These are phyloP conservation scores for Chionodraco myersi DNA, from an alignment of 2,113 vertebrate genomes.

Conservation along the genomic window DNA sequence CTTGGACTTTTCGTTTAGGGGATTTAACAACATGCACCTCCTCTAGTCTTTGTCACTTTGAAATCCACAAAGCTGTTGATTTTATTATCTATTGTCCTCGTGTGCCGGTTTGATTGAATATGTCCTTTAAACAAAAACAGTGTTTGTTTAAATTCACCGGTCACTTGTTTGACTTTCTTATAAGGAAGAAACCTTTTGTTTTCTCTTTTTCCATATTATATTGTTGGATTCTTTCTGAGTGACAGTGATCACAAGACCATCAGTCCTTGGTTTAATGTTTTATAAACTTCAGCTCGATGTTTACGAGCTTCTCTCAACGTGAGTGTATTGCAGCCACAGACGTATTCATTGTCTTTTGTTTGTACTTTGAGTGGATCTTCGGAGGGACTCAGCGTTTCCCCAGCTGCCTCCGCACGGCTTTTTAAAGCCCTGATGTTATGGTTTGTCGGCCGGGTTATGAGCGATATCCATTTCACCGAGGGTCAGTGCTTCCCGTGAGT, in stretches of 20 bases:
- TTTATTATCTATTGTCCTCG: not conserved
- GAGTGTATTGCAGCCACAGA: no score
- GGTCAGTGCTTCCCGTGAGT: conserved; percentile 27
- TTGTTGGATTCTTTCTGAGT: no score
- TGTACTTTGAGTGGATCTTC: not conserved
- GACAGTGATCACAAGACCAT: no score
- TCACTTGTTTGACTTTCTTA: no score
- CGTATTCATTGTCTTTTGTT: not conserved
- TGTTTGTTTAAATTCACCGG: no score
- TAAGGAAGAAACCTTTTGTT: no score
- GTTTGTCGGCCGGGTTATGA: conserved; percentile 42
- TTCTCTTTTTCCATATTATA: no score
- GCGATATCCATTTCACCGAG: conserved; percentile 57
- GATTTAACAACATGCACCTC: conserved; percentile 8
- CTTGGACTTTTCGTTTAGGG: not conserved
- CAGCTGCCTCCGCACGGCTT: conserved; percentile 26
- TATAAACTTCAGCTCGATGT: no score
- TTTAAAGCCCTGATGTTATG: conserved; percentile 54
- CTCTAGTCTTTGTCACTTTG: not conserved
- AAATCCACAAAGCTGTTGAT: not conserved
- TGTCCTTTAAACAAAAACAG: no score
- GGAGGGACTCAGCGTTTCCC: conserved; percentile 19
- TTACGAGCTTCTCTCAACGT: no score
- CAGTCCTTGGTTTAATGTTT: no score
- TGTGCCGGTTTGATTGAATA: no score